phyloP scores from a whole-genome alignment of 2,888 invertebrate species.

The Philereme vetulata region DNA sequence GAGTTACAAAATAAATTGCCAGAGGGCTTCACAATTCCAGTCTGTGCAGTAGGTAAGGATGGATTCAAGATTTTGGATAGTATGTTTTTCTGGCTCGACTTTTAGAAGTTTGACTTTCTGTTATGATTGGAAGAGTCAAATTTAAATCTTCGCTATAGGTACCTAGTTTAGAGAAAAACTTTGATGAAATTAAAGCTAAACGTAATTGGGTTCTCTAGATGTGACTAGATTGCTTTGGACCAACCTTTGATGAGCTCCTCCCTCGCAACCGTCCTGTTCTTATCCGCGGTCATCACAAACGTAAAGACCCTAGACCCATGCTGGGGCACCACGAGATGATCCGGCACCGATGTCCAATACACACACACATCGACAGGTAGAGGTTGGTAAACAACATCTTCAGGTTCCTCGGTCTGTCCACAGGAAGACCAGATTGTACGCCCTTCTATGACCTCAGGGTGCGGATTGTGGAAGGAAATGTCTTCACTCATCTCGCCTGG shows the following conservation, averaged over 20 bases:
- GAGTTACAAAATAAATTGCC: too few species aligned
- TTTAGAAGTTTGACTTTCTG: too few species aligned
- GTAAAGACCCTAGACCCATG: slow-evolving; percentile 76
- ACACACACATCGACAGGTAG: slow-evolving; percentile 67
- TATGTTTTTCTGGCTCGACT: too few species aligned
- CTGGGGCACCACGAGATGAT: slow-evolving; percentile 74
- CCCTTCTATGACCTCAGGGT: slow-evolving; percentile 66
- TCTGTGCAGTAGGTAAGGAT: too few species aligned
- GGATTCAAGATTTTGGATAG: too few species aligned
- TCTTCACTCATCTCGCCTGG: slow-evolving; percentile 71
- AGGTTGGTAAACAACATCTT: slow-evolving; percentile 68
- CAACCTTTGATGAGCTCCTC: slow-evolving; percentile 69
- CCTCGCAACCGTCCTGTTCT: slow-evolving; percentile 72
- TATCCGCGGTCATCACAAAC: slow-evolving; percentile 81
- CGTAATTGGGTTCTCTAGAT: too few species aligned
- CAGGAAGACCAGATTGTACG: slow-evolving; percentile 69
- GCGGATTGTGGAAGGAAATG: slow-evolving; percentile 64
- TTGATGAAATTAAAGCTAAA: too few species aligned
- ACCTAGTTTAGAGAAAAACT: too few species aligned
- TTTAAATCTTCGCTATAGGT: too few species aligned
- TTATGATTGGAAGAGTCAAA: too few species aligned
- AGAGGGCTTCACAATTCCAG: too few species aligned
- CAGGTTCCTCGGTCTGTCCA: slow-evolving; percentile 68
- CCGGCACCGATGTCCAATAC: slow-evolving; percentile 78
- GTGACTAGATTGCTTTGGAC: slow-evolving; percentile 4